Evolutionary conservation across 2,888 invertebrate genomes (phyloP), one percentile per base, ranked within the genome.

Genomic region (Parnassius orleans): DNA sequence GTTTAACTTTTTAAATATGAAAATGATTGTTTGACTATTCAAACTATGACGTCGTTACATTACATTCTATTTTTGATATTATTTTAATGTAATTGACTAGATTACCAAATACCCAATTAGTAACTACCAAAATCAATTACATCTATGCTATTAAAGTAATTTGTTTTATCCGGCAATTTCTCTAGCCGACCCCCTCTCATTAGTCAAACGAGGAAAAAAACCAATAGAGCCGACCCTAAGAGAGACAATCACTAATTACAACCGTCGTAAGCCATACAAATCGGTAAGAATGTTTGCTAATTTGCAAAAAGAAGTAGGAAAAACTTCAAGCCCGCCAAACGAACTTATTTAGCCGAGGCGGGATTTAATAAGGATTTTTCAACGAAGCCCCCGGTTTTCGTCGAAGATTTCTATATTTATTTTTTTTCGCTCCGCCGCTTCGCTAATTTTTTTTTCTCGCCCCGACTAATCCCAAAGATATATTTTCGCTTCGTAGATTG

Each of bases 361-460:
- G 90, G 91, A 90, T 75, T 91, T 90, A 90, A 89, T 90, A 90
- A 88, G 88, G 87, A 91, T 91, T 89, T 90, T 87, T 91, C 89
- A 90, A 81, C 81, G 79, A 81, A 52, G 46, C 44, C 80, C 82
- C 77, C 77, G 76, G 78, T 80, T 80, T 84, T 83, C 80, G 79
- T 81, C 80, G 81, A 87, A 86, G 80, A 73, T 85, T 85, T 86
- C 83, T 81, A 65, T 68, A 68, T 69, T 70, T 67, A 11, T 52
- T 61, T 52, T 56, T 63, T 59, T 56, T 64, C 56, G 54, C 61
- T 47, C 57, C 48, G 57, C 48, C 59, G 53, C 51, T 51, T 48
- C 52, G 58, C 58, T 60, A 56, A 54, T 65, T 66, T 66, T 68
- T 80, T 79, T 81, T 82, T 75, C 67, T 69, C 76, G 66, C 61